Evolutionary conservation across 92 coral and sea anemone genomes (phyloP).

Genomic region (Umimayanthus chanpuru): DNA sequence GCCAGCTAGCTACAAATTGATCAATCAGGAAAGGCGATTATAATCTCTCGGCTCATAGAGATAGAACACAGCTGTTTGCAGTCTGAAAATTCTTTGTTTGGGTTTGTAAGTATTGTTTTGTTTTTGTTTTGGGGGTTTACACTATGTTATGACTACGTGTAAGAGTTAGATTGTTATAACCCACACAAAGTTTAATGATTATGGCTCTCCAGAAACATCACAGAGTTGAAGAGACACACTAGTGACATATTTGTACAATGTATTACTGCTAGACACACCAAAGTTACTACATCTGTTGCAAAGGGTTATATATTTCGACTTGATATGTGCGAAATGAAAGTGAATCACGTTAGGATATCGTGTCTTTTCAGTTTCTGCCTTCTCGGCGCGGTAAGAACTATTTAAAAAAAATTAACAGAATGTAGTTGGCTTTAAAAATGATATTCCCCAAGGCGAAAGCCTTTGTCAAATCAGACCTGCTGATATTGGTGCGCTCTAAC

Average conservation of each 20-base stretch:
- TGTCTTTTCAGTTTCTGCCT: neutral
- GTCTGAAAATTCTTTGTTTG: neutral
- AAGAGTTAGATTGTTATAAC: neutral
- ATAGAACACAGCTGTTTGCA: neutral
- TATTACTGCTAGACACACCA: neutral
- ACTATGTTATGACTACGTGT: neutral
- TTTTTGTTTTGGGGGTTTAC: neutral
- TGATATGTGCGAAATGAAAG: neutral
- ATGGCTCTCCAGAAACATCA: neutral
- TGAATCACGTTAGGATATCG: neutral
- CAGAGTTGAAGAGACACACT: neutral
- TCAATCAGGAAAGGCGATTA: conserved; percentile 4
- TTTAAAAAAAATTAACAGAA: neutral
- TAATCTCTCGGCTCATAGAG: neutral
- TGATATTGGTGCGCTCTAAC: neutral
- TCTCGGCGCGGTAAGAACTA: neutral
- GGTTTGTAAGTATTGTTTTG: conserved; percentile 21
- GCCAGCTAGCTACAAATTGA: neutral
- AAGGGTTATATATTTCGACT: neutral
- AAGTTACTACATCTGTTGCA: neutral
- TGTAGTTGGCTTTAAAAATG: neutral
- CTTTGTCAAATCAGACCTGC: neutral
- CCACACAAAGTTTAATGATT: neutral
- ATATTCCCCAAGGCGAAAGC: neutral
- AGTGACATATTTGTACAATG: conserved; percentile 3